Evolutionary conservation across 2,797 vertebrate species (phyloP).

Genomic region (Pangasius macronema): DNA sequence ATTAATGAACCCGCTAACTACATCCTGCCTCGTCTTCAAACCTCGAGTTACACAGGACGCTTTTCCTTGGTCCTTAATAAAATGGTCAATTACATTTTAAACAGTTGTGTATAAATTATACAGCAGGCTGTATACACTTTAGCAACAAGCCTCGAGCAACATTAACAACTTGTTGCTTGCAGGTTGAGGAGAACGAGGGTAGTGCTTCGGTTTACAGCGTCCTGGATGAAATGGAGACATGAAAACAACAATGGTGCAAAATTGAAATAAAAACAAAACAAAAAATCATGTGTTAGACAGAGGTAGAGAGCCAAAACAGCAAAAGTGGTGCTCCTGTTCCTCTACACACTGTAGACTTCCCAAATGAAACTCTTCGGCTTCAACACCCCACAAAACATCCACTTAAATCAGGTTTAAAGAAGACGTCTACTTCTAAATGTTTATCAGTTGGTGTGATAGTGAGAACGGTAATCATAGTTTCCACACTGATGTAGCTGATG

Average conservation of each 20-base stretch:
- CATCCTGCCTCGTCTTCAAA: not conserved
- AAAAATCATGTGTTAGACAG: too few species aligned
- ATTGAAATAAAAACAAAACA: not conserved
- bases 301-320: not conserved
- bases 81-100: too few species aligned
- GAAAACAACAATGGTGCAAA: not conserved
- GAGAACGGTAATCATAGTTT: constrained; percentile 12
- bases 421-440: not conserved
- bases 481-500: not conserved
- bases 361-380: not conserved
- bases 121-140: not conserved
- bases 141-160: not conserved
- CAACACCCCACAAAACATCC: not conserved
- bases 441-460: not conserved
- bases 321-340: not conserved
- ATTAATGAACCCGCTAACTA: too few species aligned
- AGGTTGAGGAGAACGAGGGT: not conserved
- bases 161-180: not conserved
- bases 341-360: not conserved
- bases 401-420: not conserved
- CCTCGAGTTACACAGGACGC: not conserved
- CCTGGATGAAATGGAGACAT: not conserved
- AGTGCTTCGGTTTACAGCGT: not conserved
- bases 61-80: too few species aligned
- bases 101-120: too few species aligned